Conservation (phyloP, 2,888 invertebrate genomes). For the Strigamia crassipes region DNA sequence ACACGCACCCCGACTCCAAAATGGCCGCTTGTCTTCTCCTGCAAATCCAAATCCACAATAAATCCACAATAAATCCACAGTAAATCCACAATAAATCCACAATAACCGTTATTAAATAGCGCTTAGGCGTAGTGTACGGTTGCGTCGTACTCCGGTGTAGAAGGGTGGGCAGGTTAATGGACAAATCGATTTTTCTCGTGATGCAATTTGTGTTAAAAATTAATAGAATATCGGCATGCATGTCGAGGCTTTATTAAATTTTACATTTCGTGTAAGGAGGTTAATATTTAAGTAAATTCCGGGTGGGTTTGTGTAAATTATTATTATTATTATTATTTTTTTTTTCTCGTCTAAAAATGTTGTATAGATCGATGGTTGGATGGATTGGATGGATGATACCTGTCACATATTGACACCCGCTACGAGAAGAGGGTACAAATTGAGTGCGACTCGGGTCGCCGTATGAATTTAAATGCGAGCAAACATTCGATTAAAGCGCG, state of each 20-base stretch:
- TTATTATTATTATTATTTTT: too few relatives aligned
- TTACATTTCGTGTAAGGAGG: neutral
- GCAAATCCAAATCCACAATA: too few relatives aligned
- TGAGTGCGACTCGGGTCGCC: neutral
- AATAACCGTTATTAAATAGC: too few relatives aligned
- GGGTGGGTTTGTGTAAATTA: too few relatives aligned
- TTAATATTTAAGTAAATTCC: neutral
- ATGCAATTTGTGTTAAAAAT: neutral
- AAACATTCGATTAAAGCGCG: neutral
- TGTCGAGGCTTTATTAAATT: neutral
- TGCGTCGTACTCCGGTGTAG: too few relatives aligned
- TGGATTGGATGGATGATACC: neutral
- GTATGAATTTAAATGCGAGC: neutral
- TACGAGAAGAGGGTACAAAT: neutral
- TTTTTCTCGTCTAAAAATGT: too few relatives aligned
- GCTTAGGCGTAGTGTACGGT: too few relatives aligned
- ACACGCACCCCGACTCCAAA: too few relatives aligned
- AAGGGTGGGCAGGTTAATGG: too few relatives aligned
- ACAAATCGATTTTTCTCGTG: neutral
- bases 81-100: too few relatives aligned
- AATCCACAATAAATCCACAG: too few relatives aligned
- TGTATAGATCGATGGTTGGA: neutral
- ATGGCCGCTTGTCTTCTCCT: too few relatives aligned
- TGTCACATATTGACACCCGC: slow-evolving; percentile 13
- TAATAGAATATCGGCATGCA: neutral